Base-by-base conservation (phyloP, 2,888 invertebrate species). In the Apeira syringaria region DNA sequence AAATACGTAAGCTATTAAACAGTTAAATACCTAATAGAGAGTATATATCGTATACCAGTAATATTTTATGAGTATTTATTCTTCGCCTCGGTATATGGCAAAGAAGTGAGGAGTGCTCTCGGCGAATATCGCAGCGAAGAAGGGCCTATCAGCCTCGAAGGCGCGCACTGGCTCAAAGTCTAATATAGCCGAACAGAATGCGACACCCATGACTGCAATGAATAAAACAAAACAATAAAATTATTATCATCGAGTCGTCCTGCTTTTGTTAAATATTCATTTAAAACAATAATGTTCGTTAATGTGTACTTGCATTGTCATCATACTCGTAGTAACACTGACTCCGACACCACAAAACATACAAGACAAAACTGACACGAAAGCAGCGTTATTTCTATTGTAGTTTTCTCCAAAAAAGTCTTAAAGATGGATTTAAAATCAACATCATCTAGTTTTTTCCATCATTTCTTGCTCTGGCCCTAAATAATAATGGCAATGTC, bases 291-390 rank as follows among this genome's bases (percentile, higher is more conserved):
- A 17, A 17, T 2, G 6, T 17, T 17, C 6, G 7, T 7, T 20
- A 20, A 7, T 4, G 1, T 4, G 20, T 7, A 20, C 20, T 1
- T 7, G 4, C 5, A 1, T 20, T 20, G 5, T 5, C 7, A 20
- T 20, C 6, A 1, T 20, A 7, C 5, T 20, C 7, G 2, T 7
- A 20, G 20, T 7, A 20, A 20, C 20, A 20, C 7, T 7, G 89
- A 86, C 45, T 40, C 43, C 28, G 56, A 62, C 55, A 73, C 12
- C 22, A 71, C 71, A 38, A 56, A 20, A 20, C 20, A 20, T 20
- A 20, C 20, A 20, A 20, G 20, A 7, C 20, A 7, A 2, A 20
- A 20, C 5, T 20, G 7, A 20, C 20, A 20, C 5, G 7, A 5
- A 5, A 20, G 7, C 20, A 20, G 20, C 20, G 7, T 15, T 4